A percentile compares a stretch with the other conserved stretches of the same genome.
phyloP scores from a whole-genome alignment of 2,888 invertebrate genomes.

The Spialia ferax region DNA sequence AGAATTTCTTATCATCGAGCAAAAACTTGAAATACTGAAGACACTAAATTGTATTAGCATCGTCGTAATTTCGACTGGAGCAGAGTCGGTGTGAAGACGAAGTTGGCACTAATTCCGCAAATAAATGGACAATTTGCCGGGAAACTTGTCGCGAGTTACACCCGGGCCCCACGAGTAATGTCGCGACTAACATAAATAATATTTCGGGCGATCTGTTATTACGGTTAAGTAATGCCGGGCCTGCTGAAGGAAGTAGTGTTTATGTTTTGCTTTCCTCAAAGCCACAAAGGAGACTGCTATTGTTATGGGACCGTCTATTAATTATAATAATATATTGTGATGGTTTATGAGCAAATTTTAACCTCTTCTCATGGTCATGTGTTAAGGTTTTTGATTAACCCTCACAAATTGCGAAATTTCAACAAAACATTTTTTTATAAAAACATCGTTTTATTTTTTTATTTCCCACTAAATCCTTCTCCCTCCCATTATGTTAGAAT shows the following conservation, averaged over 20 bases:
- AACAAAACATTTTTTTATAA: too few species aligned
- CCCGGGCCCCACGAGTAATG: slow-evolving; percentile 25
- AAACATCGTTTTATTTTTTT: too few species aligned
- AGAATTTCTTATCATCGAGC: not conserved
- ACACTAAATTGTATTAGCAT: slow-evolving; percentile 29
- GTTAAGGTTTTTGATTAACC: too few species aligned
- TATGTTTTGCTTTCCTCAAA: not conserved
- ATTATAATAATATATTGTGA: too few species aligned
- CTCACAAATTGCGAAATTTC: too few species aligned
- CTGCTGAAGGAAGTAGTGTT: not conserved
- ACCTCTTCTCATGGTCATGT: too few species aligned
- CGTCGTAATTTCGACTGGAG: slow-evolving; percentile 26
- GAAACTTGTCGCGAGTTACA: slow-evolving; percentile 36
- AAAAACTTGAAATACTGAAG: slow-evolving; percentile 5
- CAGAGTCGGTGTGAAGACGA: slow-evolving; percentile 28
- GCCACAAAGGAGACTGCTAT: not conserved
- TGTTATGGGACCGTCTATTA: too few species aligned
- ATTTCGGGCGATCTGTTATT: slow-evolving; percentile 4
- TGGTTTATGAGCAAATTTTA: too few species aligned
- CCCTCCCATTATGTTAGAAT: too few species aligned
- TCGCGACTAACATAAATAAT: slow-evolving; percentile 7
- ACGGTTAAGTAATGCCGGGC: slow-evolving; percentile 3
- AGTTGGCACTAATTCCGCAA: slow-evolving; percentile 38
- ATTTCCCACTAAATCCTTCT: too few species aligned
- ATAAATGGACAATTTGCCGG: slow-evolving; percentile 40